Evolutionary conservation across 2,797 vertebrate genomes (phyloP), one percentile per base, ranked within the genome.

Genomic region (Champsocephalus esox): DNA sequence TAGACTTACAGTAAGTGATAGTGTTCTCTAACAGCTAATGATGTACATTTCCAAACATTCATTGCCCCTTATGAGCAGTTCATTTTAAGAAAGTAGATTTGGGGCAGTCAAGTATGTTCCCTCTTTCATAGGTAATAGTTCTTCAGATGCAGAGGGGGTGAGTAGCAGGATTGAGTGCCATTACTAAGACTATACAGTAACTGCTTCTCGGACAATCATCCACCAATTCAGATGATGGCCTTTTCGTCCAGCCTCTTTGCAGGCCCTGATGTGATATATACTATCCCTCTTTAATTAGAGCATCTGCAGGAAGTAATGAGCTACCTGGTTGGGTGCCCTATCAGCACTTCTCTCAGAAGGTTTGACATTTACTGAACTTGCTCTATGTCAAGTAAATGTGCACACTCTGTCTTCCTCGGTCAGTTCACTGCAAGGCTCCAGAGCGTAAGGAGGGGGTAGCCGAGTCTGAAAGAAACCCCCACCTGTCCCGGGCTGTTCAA

Each of bases 281-380:
- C 58, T 44, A 46, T 59, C 13, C 49, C 44, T 32, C 77, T 87
- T 80, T 87, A 87, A 89, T 89, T 89, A 84, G 54, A 72, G 63
- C 44, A 85, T 54, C 34, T 61, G 59, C 12, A 9, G 70, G 48
- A 76, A 80, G 78, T 92, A 91, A 90, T 79, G 84, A 91, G 80
- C 78, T 75, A 81, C 62, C 67, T 79, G 66, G 62, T 66, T 6
- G 69, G 73, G 44, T 80, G 79, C 70, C 84, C 76, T 46, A 75
- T 87, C 84, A 87, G 84, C 81, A 80, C 73, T 86, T 83, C 76
- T 82, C 82, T 83, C 78, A 16, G 55, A 76, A 60, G 86, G 50
- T 77, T 74, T 92, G 89, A 91, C 90, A 92, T 92, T 92, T 92
- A 77, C 72, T 54, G 75, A 78, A 76, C 80, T 71, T 24, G 66